A percentile compares a stretch with the other conserved stretches of the same genome.
phyloP scores from a whole-genome alignment of 2,797 vertebrate genomes.

The Taeniopygia guttata region DNA sequence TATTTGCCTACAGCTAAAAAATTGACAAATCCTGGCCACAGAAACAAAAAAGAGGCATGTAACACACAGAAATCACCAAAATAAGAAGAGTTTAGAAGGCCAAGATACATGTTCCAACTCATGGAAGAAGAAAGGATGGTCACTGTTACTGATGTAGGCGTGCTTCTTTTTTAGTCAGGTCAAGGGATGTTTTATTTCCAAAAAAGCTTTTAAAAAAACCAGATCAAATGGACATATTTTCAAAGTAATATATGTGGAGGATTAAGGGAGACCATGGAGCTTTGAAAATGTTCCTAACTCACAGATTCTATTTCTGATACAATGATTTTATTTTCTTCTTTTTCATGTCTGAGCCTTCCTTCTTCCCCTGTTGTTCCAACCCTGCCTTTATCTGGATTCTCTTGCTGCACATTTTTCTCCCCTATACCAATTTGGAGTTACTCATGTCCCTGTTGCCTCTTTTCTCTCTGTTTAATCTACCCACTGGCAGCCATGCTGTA shows the following conservation, averaged over 20 bases:
- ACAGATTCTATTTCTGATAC: conserved; percentile 32
- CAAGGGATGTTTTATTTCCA: conserved; percentile 8
- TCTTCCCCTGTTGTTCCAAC: not conserved
- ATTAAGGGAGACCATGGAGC: conserved; percentile 29
- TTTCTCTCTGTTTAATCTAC: not conserved
- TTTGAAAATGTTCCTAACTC: conserved; percentile 42
- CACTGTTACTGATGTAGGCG: not conserved
- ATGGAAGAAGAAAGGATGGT: conserved; percentile 32
- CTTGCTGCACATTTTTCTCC: not conserved
- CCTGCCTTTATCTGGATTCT: not conserved
- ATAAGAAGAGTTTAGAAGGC: not conserved
- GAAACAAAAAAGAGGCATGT: not conserved
- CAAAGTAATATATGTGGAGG: conserved; percentile 44
- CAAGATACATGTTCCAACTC: not conserved
- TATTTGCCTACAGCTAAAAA: not conserved
- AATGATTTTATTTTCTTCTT: conserved; percentile 43
- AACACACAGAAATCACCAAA: not conserved
- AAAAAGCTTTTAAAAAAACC: conserved; percentile 4
- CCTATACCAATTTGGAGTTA: not conserved
- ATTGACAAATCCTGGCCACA: not conserved
- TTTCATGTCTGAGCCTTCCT: not conserved
- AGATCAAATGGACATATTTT: conserved; percentile 50
- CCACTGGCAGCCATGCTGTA: not conserved
- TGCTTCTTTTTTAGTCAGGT: not conserved
- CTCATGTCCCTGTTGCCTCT: not conserved